These are phyloP conservation scores for Apamea sordens DNA, from an alignment of 2,888 invertebrate genomes.

Conservation along the genomic window DNA sequence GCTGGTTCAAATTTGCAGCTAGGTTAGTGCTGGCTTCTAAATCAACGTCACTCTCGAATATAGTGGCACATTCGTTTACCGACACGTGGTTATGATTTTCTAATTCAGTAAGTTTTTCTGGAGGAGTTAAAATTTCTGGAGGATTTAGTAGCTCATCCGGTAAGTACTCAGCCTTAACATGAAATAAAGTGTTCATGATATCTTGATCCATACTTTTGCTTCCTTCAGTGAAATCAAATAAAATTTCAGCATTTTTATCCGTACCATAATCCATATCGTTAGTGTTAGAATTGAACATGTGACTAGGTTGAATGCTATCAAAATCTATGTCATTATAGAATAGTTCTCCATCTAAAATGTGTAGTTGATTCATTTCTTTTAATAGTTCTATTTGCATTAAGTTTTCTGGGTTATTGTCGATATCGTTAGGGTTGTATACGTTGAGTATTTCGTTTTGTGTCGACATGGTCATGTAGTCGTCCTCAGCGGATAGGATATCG, in stretches of 20 bases:
- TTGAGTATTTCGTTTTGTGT: slow-evolving; percentile 78
- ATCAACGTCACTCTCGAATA: slow-evolving; percentile 88
- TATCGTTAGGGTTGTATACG: slow-evolving; percentile 71
- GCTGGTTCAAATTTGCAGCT: slow-evolving; percentile 86
- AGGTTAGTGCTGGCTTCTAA: slow-evolving; percentile 86
- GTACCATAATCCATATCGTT: slow-evolving; percentile 78
- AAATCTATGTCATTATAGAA: slow-evolving; percentile 86
- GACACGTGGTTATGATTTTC: slow-evolving; percentile 72
- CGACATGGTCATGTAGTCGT: slow-evolving; percentile 84
- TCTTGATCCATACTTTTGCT: slow-evolving; percentile 82
- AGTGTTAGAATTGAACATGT: slow-evolving; percentile 81
- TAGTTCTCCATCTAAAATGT: slow-evolving; percentile 84
- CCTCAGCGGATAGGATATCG: slow-evolving; percentile 86
- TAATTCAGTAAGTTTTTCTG: slow-evolving; percentile 70
- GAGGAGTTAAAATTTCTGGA: slow-evolving; percentile 68
- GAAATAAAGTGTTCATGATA: slow-evolving; percentile 82
- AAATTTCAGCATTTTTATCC: slow-evolving; percentile 78
- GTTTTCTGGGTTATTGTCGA: slow-evolving; percentile 76
- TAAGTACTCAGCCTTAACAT: slow-evolving; percentile 78
- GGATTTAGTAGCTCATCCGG: slow-evolving; percentile 82
- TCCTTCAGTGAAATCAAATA: slow-evolving; percentile 81
- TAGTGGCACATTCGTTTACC: slow-evolving; percentile 86
- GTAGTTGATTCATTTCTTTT: slow-evolving; percentile 86
- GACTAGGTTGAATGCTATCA: slow-evolving; percentile 83
- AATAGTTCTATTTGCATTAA: slow-evolving; percentile 85